Base-by-base conservation (phyloP, 2,113 vertebrate species). In the Chionomys nivalis region DNA sequence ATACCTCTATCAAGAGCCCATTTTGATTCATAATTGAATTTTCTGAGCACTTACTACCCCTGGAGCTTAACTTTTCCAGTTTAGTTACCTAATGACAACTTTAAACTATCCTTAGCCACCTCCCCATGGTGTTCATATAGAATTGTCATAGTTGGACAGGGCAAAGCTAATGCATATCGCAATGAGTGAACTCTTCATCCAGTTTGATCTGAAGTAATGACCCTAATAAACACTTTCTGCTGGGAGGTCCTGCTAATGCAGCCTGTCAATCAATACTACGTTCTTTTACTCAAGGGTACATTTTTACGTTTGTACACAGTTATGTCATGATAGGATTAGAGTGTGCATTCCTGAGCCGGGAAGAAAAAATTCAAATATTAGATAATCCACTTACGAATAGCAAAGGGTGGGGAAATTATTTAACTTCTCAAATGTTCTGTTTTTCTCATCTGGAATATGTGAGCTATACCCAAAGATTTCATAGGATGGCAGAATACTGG, bases 21-120 rank as follows among this genome's bases (percentile, higher is more conserved):
- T 90, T 96, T 72, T 58, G 91, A 36, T 39, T 36, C 95, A 79
- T 92, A 95, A 98, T 98, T 97, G 98, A 97, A 87, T 94, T 97
- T 97, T 97, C 75, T 95, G 68, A 93, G 73, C 68, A 55, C 44
- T 93, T 63, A 98, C 92, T 87, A 94, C 66, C 72, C 95, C 94
- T 97, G 93, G 92, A 96, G 93, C 94, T 97, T 98, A 98, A 92
- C 96, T 77, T 82, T 47, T 17, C 90, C 68, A 89, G 65, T 49
- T 96, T 98, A 21, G 3, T 93, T 97, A 94, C 93, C 91, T 94
- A 95, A 94, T 93, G 88, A 52, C 77, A 97, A 93, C 97, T 96
- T 90, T 97, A 98, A 98, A 82, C 75, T 93, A 88, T 97, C 0
- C 44, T 96, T 96, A 96, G 55, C 42, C 73, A 72, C 70, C 93